A percentile compares a stretch with the other conserved stretches of the same genome.
phyloP scores from a whole-genome alignment of 2,888 invertebrate genomes.

The Gastracanthus pulcherrimus region DNA sequence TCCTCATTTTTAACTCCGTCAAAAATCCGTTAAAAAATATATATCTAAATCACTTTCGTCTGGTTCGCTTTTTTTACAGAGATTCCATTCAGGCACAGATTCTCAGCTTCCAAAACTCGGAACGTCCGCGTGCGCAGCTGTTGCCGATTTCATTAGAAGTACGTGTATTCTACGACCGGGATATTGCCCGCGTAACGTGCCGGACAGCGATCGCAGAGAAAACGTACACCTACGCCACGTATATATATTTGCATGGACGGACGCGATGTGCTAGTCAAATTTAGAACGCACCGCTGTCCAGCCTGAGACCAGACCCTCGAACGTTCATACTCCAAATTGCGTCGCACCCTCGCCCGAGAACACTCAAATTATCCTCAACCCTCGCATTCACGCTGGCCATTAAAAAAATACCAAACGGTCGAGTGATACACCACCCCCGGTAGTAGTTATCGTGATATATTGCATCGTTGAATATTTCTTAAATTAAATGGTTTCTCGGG shows the following conservation, averaged over 20 bases:
- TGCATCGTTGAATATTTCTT: too few relatives aligned
- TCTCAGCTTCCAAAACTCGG: background rate
- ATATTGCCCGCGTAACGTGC: constrained; percentile 7
- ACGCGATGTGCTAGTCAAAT: constrained; percentile 3
- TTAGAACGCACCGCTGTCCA: background rate
- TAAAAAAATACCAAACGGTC: background rate
- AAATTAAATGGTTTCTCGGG: too few relatives aligned
- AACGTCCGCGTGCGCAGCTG: constrained; percentile 12
- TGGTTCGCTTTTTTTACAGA: background rate
- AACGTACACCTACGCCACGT: constrained; percentile 8
- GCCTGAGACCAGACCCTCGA: background rate
- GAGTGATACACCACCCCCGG: too few relatives aligned
- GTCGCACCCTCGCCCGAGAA: constrained; percentile 2
- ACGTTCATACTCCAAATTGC: constrained; percentile 27
- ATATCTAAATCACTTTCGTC: too few relatives aligned
- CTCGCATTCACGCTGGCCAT: background rate
- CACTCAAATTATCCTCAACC: constrained; percentile 21
- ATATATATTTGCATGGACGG: too few relatives aligned
- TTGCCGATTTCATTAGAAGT: constrained; percentile 34
- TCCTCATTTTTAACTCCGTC: too few relatives aligned
- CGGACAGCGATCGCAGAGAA: background rate
- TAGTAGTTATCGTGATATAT: too few relatives aligned
- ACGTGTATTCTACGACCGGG: background rate
- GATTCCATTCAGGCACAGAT: too few relatives aligned
- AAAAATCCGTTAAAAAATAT: too few relatives aligned